Conservation (phyloP, 2,113 vertebrate genomes). For the Podocnemis expansa region DNA sequence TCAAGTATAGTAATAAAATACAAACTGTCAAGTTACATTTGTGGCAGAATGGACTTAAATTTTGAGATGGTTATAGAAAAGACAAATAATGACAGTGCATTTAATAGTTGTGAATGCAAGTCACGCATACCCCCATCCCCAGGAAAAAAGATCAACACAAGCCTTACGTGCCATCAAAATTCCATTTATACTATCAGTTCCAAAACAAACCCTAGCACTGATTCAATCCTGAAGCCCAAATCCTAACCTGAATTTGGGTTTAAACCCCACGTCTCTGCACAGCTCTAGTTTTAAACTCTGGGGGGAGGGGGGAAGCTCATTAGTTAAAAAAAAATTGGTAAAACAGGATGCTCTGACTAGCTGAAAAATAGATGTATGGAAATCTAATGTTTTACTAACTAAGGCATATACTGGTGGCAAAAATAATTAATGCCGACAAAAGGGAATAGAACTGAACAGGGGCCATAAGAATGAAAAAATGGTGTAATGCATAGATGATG, state of each 20-base stretch:
- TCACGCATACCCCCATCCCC: too few relatives aligned
- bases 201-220: background rate
- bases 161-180: conserved; percentile 19
- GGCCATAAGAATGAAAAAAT: conserved; percentile 52
- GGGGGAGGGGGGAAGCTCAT: background rate
- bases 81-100: background rate
- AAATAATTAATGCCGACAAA: conserved; percentile 65
- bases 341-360: conserved; percentile 35
- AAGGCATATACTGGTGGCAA: conserved; percentile 57
- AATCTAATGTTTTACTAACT: conserved; percentile 64
- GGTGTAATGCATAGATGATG: conserved; percentile 37
- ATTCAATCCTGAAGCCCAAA: background rate
- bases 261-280: background rate
- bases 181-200: background rate
- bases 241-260: background rate
- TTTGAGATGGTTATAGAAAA: conserved; percentile 41
- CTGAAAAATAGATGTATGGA: conserved; percentile 54
- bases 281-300: background rate
- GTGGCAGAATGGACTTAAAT: background rate
- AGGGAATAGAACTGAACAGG: conserved; percentile 62
- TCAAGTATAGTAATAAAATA: conserved; percentile 43
- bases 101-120: background rate
- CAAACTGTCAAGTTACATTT: conserved; percentile 8
- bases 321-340: conserved; percentile 41
- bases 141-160: background rate